A percentile compares a stretch with the other conserved stretches of the same genome.
Conservation (phyloP, 2,113 vertebrate species). For the Riparia riparia region DNA sequence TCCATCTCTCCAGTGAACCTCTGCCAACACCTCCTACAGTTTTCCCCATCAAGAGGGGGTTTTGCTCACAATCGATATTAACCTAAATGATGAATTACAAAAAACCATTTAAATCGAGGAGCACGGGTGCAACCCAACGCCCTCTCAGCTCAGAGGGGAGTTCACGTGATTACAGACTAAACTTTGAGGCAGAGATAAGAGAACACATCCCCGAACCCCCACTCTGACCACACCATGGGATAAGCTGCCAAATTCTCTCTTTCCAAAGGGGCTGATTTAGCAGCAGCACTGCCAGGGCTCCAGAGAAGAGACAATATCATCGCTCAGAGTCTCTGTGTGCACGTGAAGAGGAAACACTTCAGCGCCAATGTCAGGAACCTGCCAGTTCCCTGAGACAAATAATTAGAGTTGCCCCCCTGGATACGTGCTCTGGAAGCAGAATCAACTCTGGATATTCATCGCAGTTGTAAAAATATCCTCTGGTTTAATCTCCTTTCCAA, state of each 20-base stretch:
- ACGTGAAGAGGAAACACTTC: neutral
- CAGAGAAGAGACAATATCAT: neutral
- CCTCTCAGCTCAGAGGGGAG: neutral
- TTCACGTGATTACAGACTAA: neutral
- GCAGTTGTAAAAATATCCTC: neutral
- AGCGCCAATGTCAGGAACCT: neutral
- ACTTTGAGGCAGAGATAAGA: neutral
- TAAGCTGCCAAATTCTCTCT: neutral
- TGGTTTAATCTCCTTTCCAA: neutral
- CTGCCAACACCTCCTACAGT: neutral
- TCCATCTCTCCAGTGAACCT: neutral
- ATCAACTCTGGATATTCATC: fast-evolving
- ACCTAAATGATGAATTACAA: neutral
- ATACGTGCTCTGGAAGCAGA: neutral
- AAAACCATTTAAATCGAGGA: neutral
- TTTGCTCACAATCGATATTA: neutral
- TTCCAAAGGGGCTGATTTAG: neutral
- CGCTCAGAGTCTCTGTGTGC: fast-evolving
- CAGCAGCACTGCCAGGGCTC: neutral
- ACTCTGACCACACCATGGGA: neutral
- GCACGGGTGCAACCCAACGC: neutral
- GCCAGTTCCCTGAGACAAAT: neutral
- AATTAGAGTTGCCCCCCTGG: neutral
- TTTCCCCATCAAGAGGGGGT: neutral
- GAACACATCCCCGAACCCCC: neutral